Percentiles rank a stretch among this genome's conserved stretches.
Conservation (phyloP, 1,140 invertebrate species). For the Episyrphus balteatus region DNA sequence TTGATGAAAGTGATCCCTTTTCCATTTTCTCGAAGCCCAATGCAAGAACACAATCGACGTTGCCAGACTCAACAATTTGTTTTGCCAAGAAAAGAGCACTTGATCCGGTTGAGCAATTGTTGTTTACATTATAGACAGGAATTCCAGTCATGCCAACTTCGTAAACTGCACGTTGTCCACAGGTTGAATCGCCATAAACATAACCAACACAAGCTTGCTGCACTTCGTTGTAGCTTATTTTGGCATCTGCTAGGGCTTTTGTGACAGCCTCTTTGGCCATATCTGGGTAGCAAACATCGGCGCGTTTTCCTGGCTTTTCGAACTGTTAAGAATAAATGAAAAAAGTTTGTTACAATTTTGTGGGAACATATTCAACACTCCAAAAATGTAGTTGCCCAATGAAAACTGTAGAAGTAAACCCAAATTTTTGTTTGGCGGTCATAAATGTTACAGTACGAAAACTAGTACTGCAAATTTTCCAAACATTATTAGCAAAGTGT, state of each 20-base stretch:
- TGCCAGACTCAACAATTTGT: constrained; percentile 77
- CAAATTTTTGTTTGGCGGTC: too few species aligned
- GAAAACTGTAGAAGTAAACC: too few species aligned
- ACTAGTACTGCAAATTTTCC: too few species aligned
- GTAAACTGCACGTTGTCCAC: constrained; percentile 90
- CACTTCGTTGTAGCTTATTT: constrained; percentile 65
- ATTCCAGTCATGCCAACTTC: constrained; percentile 93
- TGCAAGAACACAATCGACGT: constrained; percentile 78
- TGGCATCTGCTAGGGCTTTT: constrained; percentile 80
- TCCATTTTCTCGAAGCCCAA: constrained; percentile 99
- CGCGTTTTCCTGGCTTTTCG: constrained; percentile 69
- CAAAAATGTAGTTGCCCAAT: too few species aligned
- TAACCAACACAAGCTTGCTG: constrained; percentile 89
- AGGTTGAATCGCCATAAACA: constrained; percentile 93
- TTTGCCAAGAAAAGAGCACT: constrained; percentile 83
- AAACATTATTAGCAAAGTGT: too few species aligned
- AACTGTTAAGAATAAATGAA: constrained; percentile 25
- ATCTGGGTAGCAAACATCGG: constrained; percentile 84
- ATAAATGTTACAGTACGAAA: too few species aligned
- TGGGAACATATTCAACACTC: background rate
- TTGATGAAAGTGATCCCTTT: constrained; percentile 69
- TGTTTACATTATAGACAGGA: constrained; percentile 97
- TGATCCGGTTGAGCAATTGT: constrained; percentile 95
- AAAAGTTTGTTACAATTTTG: background rate
- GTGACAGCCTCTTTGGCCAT: constrained; percentile 88